phyloP scores from a whole-genome alignment of 1,140 invertebrate genomes.

The Linepithema humile region DNA sequence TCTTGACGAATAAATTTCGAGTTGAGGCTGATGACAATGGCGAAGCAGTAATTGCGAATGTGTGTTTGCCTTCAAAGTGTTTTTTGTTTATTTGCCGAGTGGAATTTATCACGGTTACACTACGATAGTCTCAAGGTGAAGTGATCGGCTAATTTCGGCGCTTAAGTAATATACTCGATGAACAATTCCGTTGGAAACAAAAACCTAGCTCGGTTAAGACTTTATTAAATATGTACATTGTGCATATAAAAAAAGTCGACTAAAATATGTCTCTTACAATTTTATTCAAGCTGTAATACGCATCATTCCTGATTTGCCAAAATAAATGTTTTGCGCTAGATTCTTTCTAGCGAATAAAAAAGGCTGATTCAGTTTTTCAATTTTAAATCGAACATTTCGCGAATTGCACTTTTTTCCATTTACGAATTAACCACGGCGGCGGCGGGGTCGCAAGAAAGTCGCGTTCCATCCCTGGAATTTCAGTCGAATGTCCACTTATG shows the following conservation, averaged over 20 bases:
- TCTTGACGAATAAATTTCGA: background rate
- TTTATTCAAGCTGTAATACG: background rate
- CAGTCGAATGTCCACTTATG: slow-evolving; percentile 36
- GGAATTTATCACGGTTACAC: slow-evolving; percentile 62
- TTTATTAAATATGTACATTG: background rate
- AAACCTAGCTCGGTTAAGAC: background rate
- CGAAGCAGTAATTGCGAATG: background rate
- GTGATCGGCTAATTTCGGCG: slow-evolving; percentile 57
- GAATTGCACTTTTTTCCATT: background rate
- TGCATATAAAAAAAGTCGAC: background rate
- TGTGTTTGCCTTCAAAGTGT: slow-evolving; percentile 31
- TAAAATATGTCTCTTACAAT: background rate
- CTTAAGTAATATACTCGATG: slow-evolving; percentile 39
- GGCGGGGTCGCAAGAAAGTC: background rate
- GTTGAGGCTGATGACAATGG: slow-evolving; percentile 28
- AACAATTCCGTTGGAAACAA: background rate
- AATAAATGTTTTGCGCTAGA: background rate
- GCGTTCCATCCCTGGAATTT: slow-evolving; percentile 16
- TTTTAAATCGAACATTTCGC: background rate
- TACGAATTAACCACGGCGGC: background rate
- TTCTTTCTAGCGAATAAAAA: too few species aligned
- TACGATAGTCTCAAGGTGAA: slow-evolving; percentile 56
- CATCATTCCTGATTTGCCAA: background rate
- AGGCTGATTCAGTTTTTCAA: too few species aligned
- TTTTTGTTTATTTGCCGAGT: slow-evolving; percentile 14